Percentiles rank a stretch among this genome's conserved stretches.
These are phyloP conservation scores for Halichondria panicea DNA, from an alignment of 37 sponge, comb jelly and placozoan species.

Conservation along the genomic window DNA sequence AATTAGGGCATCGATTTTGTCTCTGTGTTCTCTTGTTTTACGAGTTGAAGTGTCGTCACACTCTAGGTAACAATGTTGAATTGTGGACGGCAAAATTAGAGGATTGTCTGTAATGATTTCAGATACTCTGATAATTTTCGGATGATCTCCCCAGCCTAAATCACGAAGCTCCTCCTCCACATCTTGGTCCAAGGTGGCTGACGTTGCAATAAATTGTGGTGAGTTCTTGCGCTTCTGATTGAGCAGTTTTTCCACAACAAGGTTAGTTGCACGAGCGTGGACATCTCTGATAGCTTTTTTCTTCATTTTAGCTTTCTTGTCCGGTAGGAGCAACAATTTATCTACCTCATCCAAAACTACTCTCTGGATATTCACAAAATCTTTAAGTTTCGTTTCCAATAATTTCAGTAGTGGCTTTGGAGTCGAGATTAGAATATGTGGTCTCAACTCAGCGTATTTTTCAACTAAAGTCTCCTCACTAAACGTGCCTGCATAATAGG, in stretches of 20 bases:
- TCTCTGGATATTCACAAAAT: slow-evolving; percentile 22
- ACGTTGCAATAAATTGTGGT: slow-evolving; percentile 53
- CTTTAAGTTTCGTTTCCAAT: neutral
- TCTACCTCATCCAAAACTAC: slow-evolving; percentile 70
- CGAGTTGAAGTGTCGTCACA: neutral
- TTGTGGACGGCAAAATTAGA: slow-evolving; percentile 12
- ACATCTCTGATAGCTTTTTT: slow-evolving; percentile 1
- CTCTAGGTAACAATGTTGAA: slow-evolving; percentile 29
- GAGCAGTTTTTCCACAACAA: slow-evolving; percentile 18
- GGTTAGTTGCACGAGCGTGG: slow-evolving; percentile 42
- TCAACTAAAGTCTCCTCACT: neutral
- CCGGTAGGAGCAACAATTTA: slow-evolving; percentile 27
- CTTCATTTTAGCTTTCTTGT: slow-evolving; percentile 12
- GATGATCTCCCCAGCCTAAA: slow-evolving; percentile 42
- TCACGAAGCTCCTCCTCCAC: slow-evolving; percentile 33
- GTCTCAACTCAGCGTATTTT: slow-evolving; percentile 4
- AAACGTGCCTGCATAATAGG: neutral
- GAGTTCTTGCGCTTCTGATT: neutral
- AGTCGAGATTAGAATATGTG: slow-evolving; percentile 56
- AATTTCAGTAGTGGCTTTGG: slow-evolving; percentile 44
- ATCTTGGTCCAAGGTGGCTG: slow-evolving; percentile 41
- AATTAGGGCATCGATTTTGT: slow-evolving; percentile 24
- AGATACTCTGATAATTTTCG: neutral
- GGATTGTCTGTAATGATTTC: neutral
- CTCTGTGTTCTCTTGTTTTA: neutral